Evolutionary conservation across 2,888 invertebrate genomes (phyloP).

Genomic region (Eupithecia inturbata): DNA sequence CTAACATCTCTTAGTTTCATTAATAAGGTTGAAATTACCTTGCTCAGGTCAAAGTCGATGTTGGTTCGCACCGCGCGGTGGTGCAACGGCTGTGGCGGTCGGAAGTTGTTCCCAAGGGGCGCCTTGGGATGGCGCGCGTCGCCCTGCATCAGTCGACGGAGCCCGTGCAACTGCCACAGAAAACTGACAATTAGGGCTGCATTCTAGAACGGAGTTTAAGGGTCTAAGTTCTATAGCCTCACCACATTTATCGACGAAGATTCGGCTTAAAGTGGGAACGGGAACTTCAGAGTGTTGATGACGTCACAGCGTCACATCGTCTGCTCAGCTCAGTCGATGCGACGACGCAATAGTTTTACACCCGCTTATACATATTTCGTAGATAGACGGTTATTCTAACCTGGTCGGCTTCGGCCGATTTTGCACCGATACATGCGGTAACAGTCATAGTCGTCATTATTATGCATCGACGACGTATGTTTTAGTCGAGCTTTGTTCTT

Average conservation of each 20-base stretch:
- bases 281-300: not conserved
- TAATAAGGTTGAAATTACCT: slow-evolving; percentile 73
- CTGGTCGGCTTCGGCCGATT: not conserved
- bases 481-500: no score
- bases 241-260: not conserved
- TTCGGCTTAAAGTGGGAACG: not conserved
- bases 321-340: not conserved
- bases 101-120: slow-evolving; percentile 96
- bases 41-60: slow-evolving; percentile 96
- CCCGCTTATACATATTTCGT: not conserved
- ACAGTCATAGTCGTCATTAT: no score
- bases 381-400: not conserved
- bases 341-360: not conserved
- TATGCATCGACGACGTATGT: no score
- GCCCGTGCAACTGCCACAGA: slow-evolving; percentile 87
- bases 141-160: slow-evolving; percentile 94
- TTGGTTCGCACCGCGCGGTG: slow-evolving; percentile 98
- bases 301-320: not conserved
- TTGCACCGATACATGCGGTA: not conserved
- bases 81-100: slow-evolving; percentile 96
- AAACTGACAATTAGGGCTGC: slow-evolving; percentile 31
- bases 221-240: not conserved
- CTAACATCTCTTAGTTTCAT: not conserved
- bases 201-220: not conserved
- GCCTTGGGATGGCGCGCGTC: slow-evolving; percentile 94